Evolutionary conservation across 2,888 invertebrate genomes (phyloP), one percentile per base, ranked within the genome.

Genomic region (Scrobipalpa atriplicella): DNA sequence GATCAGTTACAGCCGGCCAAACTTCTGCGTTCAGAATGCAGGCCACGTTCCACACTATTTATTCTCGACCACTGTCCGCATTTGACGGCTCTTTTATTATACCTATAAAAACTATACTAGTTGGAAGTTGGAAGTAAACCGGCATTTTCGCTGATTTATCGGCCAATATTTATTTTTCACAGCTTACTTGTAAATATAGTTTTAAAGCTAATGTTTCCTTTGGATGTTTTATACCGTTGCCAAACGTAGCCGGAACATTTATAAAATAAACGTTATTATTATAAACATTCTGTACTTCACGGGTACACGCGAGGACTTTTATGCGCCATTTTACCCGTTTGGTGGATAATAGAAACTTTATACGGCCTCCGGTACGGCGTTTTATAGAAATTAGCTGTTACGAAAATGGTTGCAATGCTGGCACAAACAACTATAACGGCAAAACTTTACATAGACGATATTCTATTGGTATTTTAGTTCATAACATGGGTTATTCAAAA

Each of bases 21-120:
- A 58, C 78, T 77, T 75, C 73, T 76, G 77, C 78, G 78, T 81
- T 80, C 79, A 85, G 83, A 85, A 90, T 84, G 81, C 84, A 82
- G 81, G 79, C 82, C 87, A 84, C 83, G 85, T 82, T 74, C 80
- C 81, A 78, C 79, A 81, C 81, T 89, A 85, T 89, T 88, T 88
- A 87, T 87, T 89, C 85, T 79, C 76, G 83, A 82, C 85, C 80
- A 80, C 86, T 83, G 81, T 82, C 81, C 83, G 82, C 81, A 76
- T 89, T 89, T 86, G 90, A 90, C 91, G 85, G 88, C 87, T 86
- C 85, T 90, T 92, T 92, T 92, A 92, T 91, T 90, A 89, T 82
- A 80, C 88, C 87, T 87, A 87, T 92, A 90, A 92, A 90, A 82
- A 73, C 78, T 73, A 76, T 81, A 81, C 13, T 79, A 82, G 47